Conservation (phyloP, 1,140 invertebrate genomes). For the Probaryconus sp. region DNA sequence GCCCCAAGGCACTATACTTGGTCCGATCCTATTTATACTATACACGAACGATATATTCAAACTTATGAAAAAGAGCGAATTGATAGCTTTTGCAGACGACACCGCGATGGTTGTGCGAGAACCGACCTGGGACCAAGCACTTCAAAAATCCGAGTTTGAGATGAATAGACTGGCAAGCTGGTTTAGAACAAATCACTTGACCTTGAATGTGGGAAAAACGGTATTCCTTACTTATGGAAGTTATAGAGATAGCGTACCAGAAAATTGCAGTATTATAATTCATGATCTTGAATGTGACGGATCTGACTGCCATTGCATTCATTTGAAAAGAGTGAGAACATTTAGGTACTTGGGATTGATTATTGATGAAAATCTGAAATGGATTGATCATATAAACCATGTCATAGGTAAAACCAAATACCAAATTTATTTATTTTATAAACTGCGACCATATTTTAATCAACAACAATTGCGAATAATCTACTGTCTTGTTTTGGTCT, state of each 20-base stretch:
- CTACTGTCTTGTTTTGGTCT: too few species aligned
- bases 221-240: conserved; percentile 18
- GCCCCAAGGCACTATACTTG: conserved; percentile 7
- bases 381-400: neutral
- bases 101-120: conserved; percentile 6
- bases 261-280: neutral
- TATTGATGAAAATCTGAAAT: neutral
- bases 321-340: neutral
- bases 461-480: too few species aligned
- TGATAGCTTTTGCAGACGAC: conserved; percentile 27
- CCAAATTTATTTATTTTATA: too few species aligned
- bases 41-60: conserved; percentile 16
- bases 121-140: neutral
- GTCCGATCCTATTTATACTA: neutral
- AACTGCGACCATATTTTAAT: too few species aligned
- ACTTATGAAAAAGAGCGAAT: neutral
- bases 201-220: conserved; percentile 27
- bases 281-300: neutral
- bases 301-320: neutral
- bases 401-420: too few species aligned
- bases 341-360: neutral
- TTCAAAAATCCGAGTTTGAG: neutral
- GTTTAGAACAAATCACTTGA: conserved; percentile 8
- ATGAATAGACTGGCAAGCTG: conserved; percentile 1
- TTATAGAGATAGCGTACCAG: conserved; percentile 19